Evolutionary conservation across 1,140 invertebrate species (phyloP).

Genomic region (Proctacanthus coquilletti): DNA sequence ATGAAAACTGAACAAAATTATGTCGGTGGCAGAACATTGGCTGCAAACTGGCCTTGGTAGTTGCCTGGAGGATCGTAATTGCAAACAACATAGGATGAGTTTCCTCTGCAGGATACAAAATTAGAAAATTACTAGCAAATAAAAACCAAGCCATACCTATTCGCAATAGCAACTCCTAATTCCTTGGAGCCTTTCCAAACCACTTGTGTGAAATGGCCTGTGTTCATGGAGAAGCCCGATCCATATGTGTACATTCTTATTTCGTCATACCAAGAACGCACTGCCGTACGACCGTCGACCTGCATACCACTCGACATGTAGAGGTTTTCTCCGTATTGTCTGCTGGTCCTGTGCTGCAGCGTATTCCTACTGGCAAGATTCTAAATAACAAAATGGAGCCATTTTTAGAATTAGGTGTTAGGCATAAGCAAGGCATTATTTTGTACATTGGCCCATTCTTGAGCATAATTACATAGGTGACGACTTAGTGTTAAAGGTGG

Average conservation of each 20-base stretch:
- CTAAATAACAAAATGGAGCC: conserved; percentile 4
- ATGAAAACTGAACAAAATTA: too few relatives aligned
- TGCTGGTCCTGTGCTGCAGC: conserved; percentile 18
- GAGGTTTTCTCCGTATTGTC: conserved; percentile 19
- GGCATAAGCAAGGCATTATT: not conserved
- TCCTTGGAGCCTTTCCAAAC: conserved; percentile 53
- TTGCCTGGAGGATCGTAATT: conserved; percentile 67
- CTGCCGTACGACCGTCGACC: conserved; percentile 38
- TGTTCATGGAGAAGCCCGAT: conserved; percentile 18
- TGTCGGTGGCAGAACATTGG: conserved; percentile 46
- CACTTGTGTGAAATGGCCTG: conserved; percentile 52
- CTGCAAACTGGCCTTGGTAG: conserved; percentile 44
- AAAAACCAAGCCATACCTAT: too few relatives aligned
- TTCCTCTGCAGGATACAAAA: conserved; percentile 11
- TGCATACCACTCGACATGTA: conserved; percentile 22
- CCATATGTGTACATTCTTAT: conserved; percentile 37
- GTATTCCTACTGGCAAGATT: conserved; percentile 15
- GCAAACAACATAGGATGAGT: conserved; percentile 41
- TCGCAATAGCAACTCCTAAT: conserved; percentile 50
- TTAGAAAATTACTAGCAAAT: too few relatives aligned
- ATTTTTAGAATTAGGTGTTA: not conserved
- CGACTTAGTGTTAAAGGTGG: conserved; percentile 12
- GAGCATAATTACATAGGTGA: conserved; percentile 12
- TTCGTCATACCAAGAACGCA: conserved; percentile 48
- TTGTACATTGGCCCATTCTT: conserved; percentile 20